phyloP scores from a whole-genome alignment of 2,888 invertebrate genomes.

The Agonopterix arenella region DNA sequence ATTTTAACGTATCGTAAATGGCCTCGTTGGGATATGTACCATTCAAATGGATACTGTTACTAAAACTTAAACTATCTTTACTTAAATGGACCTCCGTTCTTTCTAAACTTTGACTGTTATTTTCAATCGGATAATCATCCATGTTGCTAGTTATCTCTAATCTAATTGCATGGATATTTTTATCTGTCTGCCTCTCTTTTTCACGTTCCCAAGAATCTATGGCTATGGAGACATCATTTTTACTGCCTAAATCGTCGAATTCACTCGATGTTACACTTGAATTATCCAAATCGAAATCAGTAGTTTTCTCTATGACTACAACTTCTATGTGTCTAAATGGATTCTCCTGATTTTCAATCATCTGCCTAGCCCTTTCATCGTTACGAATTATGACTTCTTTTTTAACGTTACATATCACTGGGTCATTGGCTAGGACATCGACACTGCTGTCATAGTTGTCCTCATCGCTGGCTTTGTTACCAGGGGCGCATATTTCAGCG shows the following conservation, averaged over 20 bases:
- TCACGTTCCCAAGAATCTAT: constrained; percentile 70
- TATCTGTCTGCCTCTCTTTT: constrained; percentile 43
- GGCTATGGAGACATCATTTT: constrained; percentile 60
- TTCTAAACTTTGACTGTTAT: constrained; percentile 37
- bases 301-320: constrained; percentile 70
- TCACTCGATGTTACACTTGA: constrained; percentile 65
- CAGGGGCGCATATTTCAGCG: constrained; percentile 80
- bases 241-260: constrained; percentile 56
- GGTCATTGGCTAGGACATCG: constrained; percentile 64
- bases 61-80: constrained; percentile 70
- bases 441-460: constrained; percentile 61
- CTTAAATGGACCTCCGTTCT: constrained; percentile 51
- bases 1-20: constrained; percentile 73
- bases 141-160: constrained; percentile 70
- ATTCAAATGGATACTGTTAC: constrained; percentile 73
- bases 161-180: constrained; percentile 67
- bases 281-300: constrained; percentile 65
- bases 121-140: constrained; percentile 56
- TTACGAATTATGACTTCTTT: constrained; percentile 67
- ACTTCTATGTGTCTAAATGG: constrained; percentile 72
- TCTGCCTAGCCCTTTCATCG: constrained; percentile 62
- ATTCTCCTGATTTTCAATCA: constrained; percentile 66
- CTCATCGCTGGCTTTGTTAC: constrained; percentile 52
- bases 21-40: constrained; percentile 75
- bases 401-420: constrained; percentile 69